Base-by-base conservation (phyloP, 1,140 invertebrate species). In the Phenacoccus solenopsis region DNA sequence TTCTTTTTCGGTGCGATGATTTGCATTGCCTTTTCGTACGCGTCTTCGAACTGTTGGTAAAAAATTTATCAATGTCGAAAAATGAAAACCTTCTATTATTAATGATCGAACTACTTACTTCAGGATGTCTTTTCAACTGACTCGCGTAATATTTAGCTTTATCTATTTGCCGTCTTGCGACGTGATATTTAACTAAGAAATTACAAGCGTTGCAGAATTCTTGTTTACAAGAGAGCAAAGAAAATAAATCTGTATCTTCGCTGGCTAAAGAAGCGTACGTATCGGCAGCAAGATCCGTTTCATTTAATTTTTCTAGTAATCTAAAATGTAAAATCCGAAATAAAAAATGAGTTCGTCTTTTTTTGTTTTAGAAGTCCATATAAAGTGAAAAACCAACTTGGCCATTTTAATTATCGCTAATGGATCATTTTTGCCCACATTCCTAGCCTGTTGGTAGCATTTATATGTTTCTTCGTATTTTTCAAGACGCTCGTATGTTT, bases 401-500 rank as follows among this genome's bases (percentile, higher is more conserved):
- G 22, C 59, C 59, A 64, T 64, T 27, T 22, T 64, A 24, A 64
- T 64, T 9, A 64, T 64, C 25, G 59, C 59, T 25, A 64, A 64
- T 16, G 59, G 59, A 64, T 64, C 59, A 25, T 27, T 64, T 64
- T 64, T 64, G 25, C 25, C 59, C 22, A 64, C 59, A 16, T 64
- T 64, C 16, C 59, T 64, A 2, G 71, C 57, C 28, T 69, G 68
- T 49, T 71, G 69, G 13, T 64, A 99, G 81, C 96, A 99, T 80
- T 96, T 97, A 0, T 98, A 84, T 0, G 97, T 95, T 77, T 98
- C 96, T 72, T 91, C 86, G 72, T 88, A 86, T 80, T 91, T 90
- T 32, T 97, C 92, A 73, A 98, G 82, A 77, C 96, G 96, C 77
- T 98, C 94, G 77, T 97, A 98, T 0, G 93, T 91, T 79, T 98